Evolutionary conservation across 2,888 invertebrate species (phyloP), one percentile per base, ranked within the genome.

Genomic region (Marasmarcha lunaedactyla): DNA sequence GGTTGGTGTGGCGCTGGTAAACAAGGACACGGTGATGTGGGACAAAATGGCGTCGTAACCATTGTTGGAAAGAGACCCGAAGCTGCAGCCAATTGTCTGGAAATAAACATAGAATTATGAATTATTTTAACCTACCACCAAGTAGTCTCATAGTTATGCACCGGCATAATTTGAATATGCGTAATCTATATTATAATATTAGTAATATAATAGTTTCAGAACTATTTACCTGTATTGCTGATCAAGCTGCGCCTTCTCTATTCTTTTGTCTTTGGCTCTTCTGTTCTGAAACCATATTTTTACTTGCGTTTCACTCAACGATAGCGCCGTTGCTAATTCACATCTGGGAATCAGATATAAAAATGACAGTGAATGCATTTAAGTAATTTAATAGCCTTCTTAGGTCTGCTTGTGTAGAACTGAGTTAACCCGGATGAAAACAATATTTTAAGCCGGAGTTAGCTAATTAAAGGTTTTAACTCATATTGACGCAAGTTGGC

Each of bases 271-370:
- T 74, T 97, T 97, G 14, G 97, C 97, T 51, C 97, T 86, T 47
- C 97, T 86, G 72, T 97, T 97, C 77, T 97, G 97, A 71, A 97
- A 97, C 93, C 93, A 93, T 39, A 97, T 98, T 79, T 97, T 97
- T 45, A 97, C 95, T 87, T 97, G 90, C 1, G 98, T 98, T 81
- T 98, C 98, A 43, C 97, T 97, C 36, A 98, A 85, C 51, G 93
- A 94, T 43, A 98, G 84, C 0, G 95, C 94, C 7, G 93, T 91
- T 10, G 98, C 98, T 42, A 98, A 85, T 77, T 98, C 98, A 26
- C 98, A 95, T 40, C 98, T 87, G 51, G 15, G 52, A 54, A 25
- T 25, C 44, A 39, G 27, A 38, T 2, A 15, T 15, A n/a, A 15
- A 34, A 13, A 27, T 25, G 20, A 20, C 20, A 20, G 20, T n/a